A percentile compares a stretch with the other conserved stretches of the same genome.
Evolutionary conservation across 2,113 vertebrate genomes (phyloP).

Genomic region (Ptychochromis oligacanthus): DNA sequence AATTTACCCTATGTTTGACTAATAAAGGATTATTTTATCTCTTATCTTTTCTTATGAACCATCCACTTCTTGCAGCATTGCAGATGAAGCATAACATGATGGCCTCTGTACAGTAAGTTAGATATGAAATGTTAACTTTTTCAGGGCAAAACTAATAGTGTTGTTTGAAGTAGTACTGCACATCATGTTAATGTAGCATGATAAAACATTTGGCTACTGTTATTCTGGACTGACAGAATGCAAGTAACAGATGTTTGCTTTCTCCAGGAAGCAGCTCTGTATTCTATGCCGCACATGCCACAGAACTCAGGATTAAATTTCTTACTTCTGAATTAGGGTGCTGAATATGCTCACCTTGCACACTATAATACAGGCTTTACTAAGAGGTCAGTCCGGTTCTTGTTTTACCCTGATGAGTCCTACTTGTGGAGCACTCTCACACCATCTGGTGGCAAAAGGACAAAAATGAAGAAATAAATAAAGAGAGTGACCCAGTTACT

Average conservation of each 20-base stretch:
- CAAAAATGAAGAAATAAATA: neutral
- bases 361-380: neutral
- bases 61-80: neutral
- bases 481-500: slow-evolving; percentile 6
- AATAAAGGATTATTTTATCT: neutral
- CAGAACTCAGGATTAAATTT: neutral
- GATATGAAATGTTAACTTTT: neutral
- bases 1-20: neutral
- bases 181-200: neutral
- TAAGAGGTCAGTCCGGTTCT: neutral
- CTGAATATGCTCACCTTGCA: neutral
- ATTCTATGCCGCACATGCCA: neutral
- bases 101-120: neutral
- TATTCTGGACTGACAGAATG: neutral
- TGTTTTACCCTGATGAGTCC: neutral
- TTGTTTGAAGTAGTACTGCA: neutral
- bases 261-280: neutral
- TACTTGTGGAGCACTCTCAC: slow-evolving; percentile 1
- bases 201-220: neutral
- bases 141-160: neutral
- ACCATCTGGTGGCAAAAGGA: slow-evolving; percentile 61
- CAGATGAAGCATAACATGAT: neutral
- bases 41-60: neutral
- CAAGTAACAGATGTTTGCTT: slow-evolving; percentile 2
- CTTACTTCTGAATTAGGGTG: neutral